phyloP scores from a whole-genome alignment of 2,888 invertebrate genomes.

The Graphium colonna region DNA sequence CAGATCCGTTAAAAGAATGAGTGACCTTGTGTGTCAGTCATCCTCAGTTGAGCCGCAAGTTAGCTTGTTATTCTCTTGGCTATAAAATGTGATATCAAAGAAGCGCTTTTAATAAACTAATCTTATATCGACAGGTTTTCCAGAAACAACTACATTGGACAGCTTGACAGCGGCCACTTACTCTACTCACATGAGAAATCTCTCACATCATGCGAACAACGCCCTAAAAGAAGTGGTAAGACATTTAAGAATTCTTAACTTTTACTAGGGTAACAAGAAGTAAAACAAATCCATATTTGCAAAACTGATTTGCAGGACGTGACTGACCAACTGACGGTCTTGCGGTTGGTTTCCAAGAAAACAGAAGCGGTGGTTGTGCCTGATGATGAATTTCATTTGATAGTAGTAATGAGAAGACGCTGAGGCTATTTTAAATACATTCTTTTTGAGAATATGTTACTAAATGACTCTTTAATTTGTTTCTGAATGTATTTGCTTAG shows the following conservation, averaged over 20 bases:
- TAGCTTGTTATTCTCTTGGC: too few relatives aligned
- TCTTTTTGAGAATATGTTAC: too few relatives aligned
- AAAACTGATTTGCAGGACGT: conserved; percentile 51
- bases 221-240: conserved; percentile 70
- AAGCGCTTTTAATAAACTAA: too few relatives aligned
- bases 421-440: background rate
- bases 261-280: background rate
- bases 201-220: conserved; percentile 54
- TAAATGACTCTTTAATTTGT: background rate
- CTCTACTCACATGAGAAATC: conserved; percentile 63
- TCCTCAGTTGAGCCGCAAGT: too few relatives aligned
- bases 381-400: conserved; percentile 62
- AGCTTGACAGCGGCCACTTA: conserved; percentile 72
- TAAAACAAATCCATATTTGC: background rate
- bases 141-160: conserved; percentile 71
- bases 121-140: conserved; percentile 51
- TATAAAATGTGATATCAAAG: too few relatives aligned
- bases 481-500: too few relatives aligned
- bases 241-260: background rate
- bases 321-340: conserved; percentile 57
- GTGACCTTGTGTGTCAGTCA: too few relatives aligned
- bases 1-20: too few relatives aligned
- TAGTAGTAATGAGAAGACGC: conserved; percentile 62
- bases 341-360: conserved; percentile 63
- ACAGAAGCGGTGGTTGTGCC: conserved; percentile 70